Base-by-base conservation (phyloP, 2,888 invertebrate species). In the Himalopsyche tibetana region DNA sequence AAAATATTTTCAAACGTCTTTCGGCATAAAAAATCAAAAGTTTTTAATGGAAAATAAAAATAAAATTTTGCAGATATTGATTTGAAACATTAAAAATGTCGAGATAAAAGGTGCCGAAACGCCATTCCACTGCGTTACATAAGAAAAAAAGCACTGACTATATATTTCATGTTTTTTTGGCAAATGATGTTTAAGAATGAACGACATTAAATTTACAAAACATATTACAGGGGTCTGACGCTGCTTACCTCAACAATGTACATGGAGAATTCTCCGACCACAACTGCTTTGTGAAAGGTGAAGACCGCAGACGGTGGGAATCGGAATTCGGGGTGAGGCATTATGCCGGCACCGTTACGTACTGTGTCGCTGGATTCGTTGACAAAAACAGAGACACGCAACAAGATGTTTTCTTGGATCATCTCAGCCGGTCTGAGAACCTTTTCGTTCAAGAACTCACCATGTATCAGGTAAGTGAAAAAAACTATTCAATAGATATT, bases 301-400 rank as follows among this genome's bases (percentile, higher is more conserved):
- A 95, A 74, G 97, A 98, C 90, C 94, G 97, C 0, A 93, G 98
- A 17, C 96, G 96, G 89, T 98, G 98, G 98, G 97, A 98, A 91
- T 96, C 95, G 15, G 97, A 98, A 91, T 98, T 98, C 90, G 97
- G 97, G 0, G 95, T 98, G 2, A 95, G 95, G 88, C 98, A 98
- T 91, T 98, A 98, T 91, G 98, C 98, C 0, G 98, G 98, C 12
- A 94, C 95, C 85, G 98, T 98, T n/a, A 96, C 96, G 2, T 98
- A 98, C 91, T 93, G 93, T 89, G 93, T 89, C 94, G 95, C 6
- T 88, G 97, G 98, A 28, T 96, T 98, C 91, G 97, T 98, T 1
- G 98, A 98, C 90, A 98, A 98, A 92, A 98, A 98, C 91, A 93
- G 98, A 11, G 98, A 98, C 90, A 97, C 97, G 0, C 98, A 98